Evolutionary conservation across 2,113 vertebrate species (phyloP), one percentile per base, ranked within the genome.

Genomic region (Ailurus styani): DNA sequence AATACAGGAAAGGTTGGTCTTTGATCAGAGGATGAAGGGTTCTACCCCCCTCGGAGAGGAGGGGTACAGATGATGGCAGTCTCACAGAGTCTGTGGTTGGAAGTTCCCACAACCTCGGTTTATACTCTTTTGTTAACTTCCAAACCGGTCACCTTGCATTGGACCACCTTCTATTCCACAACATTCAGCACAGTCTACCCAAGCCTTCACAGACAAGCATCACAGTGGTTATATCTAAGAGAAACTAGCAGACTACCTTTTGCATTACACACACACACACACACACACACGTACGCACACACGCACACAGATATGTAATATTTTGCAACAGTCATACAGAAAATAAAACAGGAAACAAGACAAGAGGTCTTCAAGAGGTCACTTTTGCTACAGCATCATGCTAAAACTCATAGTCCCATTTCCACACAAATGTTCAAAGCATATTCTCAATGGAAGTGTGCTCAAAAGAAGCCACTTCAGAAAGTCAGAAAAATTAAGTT

Each of bases 41-140:
- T 57, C 55, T n/a, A 15, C 29, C 8, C 18, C 20, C 55, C 25
- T n/a, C 62, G 20, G 42, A 85, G 31, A 25, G 27, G 37, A 34
- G 3, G 13, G 27, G 10, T 40, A 3, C 20, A 21, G 31, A 62
- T 18, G 15, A 8, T 5, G 0, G 18, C 4, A 2, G 0, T 34
- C 25, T 79, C 52, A 23, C 6, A 42, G 40, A 25, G 54, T 57
- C n/a, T 54, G 57, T 47, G 29, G 29, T 21, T n/a, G 15, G 21
- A 52, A 34, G 23, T 87, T 64, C 27, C 42, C 52, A 40, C 18
- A 85, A 11, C 9, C 45, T 42, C 52, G 72, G 5, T 23, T 45
- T 66, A 52, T 25, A 73, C 10, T 40, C 54, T 84, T 70, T 34
- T 64, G 45, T 52, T 72, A 45, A 50, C 27, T 62, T 85, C 45